Evolutionary conservation across 2,888 invertebrate genomes (phyloP).

Genomic region (Stenoptilia bipunctidactyla): DNA sequence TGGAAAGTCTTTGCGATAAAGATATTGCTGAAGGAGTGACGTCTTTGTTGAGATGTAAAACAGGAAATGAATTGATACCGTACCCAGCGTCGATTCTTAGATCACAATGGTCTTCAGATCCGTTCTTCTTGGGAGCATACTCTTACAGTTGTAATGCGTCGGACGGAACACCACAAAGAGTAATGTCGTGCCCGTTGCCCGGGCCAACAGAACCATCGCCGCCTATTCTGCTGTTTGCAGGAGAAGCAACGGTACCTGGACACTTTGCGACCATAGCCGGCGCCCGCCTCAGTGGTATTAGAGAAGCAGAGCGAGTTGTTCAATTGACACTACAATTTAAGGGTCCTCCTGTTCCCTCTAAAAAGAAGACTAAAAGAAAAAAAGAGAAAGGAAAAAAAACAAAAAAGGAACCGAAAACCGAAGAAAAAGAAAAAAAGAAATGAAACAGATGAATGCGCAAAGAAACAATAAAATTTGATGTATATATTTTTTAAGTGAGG

Average conservation of each 20-base stretch:
- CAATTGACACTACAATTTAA: slow-evolving; percentile 68
- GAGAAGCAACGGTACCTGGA: slow-evolving; percentile 83
- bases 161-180: slow-evolving; percentile 42
- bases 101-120: slow-evolving; percentile 81
- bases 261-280: slow-evolving; percentile 83
- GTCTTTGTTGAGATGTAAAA: slow-evolving; percentile 71
- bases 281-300: slow-evolving; percentile 81
- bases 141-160: slow-evolving; percentile 64
- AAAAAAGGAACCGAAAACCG: slow-evolving; percentile 9
- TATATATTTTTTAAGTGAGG: too few species aligned
- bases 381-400: slow-evolving; percentile 5
- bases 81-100: slow-evolving; percentile 76
- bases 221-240: slow-evolving; percentile 82
- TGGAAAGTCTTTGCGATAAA: slow-evolving; percentile 77
- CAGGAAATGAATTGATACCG: slow-evolving; percentile 73
- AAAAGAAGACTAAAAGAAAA: not conserved
- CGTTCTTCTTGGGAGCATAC: slow-evolving; percentile 78
- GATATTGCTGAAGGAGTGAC: slow-evolving; percentile 77
- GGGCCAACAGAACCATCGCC: slow-evolving; percentile 72
- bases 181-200: slow-evolving; percentile 75
- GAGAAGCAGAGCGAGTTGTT: slow-evolving; percentile 82
- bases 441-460: too few species aligned
- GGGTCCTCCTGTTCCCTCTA: slow-evolving; percentile 43
- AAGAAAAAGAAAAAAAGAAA: too few species aligned
- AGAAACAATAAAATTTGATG: too few species aligned